These are phyloP conservation scores for Holothuria glaberrima DNA, from an alignment of 35 echinoderm and acorn worm species.

Conservation along the genomic window DNA sequence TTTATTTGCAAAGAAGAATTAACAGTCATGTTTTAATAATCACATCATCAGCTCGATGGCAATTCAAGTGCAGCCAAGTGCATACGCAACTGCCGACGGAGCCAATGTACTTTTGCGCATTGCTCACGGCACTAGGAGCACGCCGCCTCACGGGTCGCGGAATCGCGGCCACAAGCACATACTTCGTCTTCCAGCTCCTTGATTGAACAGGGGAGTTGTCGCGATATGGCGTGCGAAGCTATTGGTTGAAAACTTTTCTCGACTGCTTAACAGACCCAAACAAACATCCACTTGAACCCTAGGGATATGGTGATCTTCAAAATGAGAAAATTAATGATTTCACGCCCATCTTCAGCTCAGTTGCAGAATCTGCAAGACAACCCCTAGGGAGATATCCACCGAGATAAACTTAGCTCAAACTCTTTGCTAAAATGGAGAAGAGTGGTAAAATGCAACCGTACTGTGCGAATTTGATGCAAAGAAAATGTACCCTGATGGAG, in stretches of 20 bases:
- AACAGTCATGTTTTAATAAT: slow-evolving; percentile 56
- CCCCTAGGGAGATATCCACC: slow-evolving; percentile 4
- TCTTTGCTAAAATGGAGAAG: not conserved
- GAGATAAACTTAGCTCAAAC: slow-evolving; percentile 1
- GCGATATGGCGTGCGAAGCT: too few species aligned
- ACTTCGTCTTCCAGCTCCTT: too few species aligned
- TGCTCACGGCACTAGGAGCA: not conserved
- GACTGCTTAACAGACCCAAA: slow-evolving; percentile 8
- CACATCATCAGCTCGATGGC: slow-evolving; percentile 29
- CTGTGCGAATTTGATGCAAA: not conserved
- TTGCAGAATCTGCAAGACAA: slow-evolving; percentile 10
- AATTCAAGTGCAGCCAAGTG: slow-evolving; percentile 8
- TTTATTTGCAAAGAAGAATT: slow-evolving; percentile 36
- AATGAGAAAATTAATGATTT: slow-evolving; percentile 54
- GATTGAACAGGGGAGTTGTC: too few species aligned
- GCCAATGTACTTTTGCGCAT: slow-evolving; percentile 24
- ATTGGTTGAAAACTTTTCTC: too few species aligned
- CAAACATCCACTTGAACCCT: slow-evolving; percentile 27
- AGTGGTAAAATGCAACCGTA: slow-evolving; percentile 30
- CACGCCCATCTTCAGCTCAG: slow-evolving; percentile 37
- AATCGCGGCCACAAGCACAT: not conserved
- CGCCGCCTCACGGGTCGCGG: slow-evolving; percentile 1
- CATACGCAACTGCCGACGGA: not conserved
- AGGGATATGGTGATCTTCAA: slow-evolving; percentile 33
- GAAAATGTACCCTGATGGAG: slow-evolving; percentile 12